Percentiles rank a stretch among this genome's conserved stretches.
Evolutionary conservation across 2,113 vertebrate species (phyloP).

Genomic region (Lynx canadensis): DNA sequence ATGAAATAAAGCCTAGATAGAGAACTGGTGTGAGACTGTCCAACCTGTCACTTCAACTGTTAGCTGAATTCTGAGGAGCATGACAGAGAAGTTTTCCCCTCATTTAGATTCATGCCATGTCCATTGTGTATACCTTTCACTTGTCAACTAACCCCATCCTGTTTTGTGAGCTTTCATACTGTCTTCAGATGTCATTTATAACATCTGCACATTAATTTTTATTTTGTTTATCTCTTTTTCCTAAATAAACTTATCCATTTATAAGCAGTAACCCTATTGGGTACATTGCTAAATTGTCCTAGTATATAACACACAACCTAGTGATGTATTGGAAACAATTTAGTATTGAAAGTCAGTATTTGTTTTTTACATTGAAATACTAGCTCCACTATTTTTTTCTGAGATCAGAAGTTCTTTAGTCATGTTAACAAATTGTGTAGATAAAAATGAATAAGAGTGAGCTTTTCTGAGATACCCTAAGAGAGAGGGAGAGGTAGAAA

Average conservation of each 20-base stretch:
- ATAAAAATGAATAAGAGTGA: background rate
- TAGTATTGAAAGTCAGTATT: background rate
- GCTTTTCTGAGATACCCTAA: constrained; percentile 8
- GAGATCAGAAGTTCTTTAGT: background rate
- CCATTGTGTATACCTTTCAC: background rate
- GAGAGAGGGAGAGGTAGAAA: background rate
- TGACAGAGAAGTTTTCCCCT: background rate
- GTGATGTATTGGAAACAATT: background rate
- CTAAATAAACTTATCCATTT: constrained; percentile 14
- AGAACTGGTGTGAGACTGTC: background rate
- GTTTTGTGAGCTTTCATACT: background rate
- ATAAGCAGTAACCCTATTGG: background rate
- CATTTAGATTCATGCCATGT: background rate
- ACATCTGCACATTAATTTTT: background rate
- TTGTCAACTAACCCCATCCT: background rate
- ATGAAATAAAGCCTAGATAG: background rate
- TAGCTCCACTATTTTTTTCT: background rate
- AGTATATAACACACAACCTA: background rate
- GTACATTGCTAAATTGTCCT: background rate
- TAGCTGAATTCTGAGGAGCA: background rate
- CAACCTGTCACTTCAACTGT: background rate
- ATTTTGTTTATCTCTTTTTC: background rate
- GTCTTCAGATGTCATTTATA: constrained; percentile 6
- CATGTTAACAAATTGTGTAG: background rate
- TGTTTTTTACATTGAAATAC: background rate